Conservation (phyloP, 2,797 vertebrate genomes). For the Pyrocephalus nanus region DNA sequence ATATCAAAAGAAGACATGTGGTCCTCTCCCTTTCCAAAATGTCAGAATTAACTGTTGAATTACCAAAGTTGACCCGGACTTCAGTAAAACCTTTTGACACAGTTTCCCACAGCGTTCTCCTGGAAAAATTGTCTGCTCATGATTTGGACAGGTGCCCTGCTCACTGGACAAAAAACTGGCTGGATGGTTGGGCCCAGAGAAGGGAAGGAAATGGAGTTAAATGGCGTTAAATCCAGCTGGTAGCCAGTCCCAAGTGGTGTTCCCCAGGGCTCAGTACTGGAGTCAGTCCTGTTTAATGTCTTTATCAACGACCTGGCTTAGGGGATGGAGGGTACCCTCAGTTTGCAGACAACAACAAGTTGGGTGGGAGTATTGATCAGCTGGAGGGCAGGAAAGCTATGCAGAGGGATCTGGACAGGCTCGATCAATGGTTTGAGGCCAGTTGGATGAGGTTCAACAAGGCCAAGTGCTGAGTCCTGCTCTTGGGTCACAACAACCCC, state of each 20-base stretch:
- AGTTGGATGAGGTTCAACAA: rapidly evolving
- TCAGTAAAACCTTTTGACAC: not conserved
- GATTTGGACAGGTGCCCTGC: rapidly evolving
- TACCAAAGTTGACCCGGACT: not conserved
- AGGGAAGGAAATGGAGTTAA: not conserved
- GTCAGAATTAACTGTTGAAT: not conserved
- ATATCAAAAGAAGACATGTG: not conserved
- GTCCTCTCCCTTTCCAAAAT: not conserved
- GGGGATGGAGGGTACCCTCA: rapidly evolving
- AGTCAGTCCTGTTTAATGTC: not conserved
- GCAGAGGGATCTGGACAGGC: not conserved
- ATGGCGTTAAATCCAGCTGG: not conserved
- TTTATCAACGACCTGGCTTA: rapidly evolving
- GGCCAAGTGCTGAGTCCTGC: rapidly evolving
- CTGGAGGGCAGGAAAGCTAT: not conserved
- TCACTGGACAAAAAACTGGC: not conserved
- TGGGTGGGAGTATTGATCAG: rapidly evolving
- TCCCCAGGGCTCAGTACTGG: not conserved
- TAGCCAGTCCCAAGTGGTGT: rapidly evolving
- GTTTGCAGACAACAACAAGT: rapidly evolving
- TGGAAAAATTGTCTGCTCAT: not conserved
- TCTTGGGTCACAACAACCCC: not conserved
- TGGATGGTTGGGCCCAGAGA: not conserved
- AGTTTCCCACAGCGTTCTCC: rapidly evolving
- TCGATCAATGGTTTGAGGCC: rapidly evolving